Evolutionary conservation across 2,888 invertebrate species (phyloP).

Genomic region (Protonemura montana): DNA sequence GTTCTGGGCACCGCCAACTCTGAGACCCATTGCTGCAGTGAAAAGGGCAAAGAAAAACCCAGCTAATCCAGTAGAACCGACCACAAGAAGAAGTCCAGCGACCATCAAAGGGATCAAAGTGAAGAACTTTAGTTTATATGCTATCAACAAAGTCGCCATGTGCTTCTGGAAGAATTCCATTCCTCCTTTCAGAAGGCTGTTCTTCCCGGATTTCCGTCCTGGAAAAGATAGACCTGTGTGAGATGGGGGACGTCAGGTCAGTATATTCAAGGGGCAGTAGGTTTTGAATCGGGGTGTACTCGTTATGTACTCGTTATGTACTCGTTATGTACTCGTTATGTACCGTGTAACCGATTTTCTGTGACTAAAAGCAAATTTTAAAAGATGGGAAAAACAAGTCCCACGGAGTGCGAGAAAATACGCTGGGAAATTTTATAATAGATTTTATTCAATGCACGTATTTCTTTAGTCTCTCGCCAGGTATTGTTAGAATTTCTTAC

Average conservation of each 20-base stretch:
- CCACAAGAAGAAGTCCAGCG: conserved; percentile 73
- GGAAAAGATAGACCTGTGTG: neutral
- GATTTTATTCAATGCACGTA: too few species aligned
- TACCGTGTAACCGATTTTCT: too few species aligned
- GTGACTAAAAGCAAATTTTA: too few species aligned
- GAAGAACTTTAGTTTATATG: conserved; percentile 85
- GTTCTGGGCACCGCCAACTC: neutral
- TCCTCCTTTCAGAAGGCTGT: neutral
- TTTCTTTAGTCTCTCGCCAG: too few species aligned
- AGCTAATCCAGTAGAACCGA: conserved; percentile 81
- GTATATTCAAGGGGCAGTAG: too few species aligned
- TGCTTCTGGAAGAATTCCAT: conserved; percentile 15
- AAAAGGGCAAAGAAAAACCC: conserved; percentile 90
- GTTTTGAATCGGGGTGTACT: too few species aligned
- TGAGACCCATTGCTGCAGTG: conserved; percentile 79
- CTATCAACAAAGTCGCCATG: conserved; percentile 68
- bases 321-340: too few species aligned
- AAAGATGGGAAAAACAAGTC: too few species aligned
- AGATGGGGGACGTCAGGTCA: neutral
- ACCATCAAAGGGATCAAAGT: conserved; percentile 78
- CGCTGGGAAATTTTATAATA: too few species aligned
- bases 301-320: too few species aligned
- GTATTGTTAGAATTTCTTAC: too few species aligned
- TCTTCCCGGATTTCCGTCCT: neutral
- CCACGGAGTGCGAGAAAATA: too few species aligned